phyloP scores from a whole-genome alignment of 2,797 vertebrate genomes.

The Xenops minutus region DNA sequence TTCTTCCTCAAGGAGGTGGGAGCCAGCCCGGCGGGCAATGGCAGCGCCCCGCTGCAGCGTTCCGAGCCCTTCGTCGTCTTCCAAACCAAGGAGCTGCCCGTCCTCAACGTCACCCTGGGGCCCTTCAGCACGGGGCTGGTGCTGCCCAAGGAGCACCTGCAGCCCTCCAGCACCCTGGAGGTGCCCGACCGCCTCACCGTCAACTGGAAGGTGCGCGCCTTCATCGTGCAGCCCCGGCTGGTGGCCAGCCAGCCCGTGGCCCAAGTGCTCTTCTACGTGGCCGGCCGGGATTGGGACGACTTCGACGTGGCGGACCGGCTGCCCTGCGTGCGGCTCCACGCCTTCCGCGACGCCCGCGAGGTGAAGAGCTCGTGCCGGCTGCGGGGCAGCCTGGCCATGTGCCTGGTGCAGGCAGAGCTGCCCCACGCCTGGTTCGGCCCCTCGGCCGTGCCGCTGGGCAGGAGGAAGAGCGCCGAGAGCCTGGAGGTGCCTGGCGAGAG shows the following conservation, averaged over 20 bases:
- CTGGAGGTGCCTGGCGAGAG: constrained; percentile 81
- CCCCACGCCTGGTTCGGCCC: constrained; percentile 92
- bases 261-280: constrained; percentile 96
- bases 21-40: constrained; percentile 61
- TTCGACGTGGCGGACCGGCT: constrained; percentile 88
- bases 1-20: constrained; percentile 91
- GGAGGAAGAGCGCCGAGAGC: constrained; percentile 80
- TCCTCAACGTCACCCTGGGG: constrained; percentile 92
- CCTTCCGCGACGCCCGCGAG: constrained; percentile 90
- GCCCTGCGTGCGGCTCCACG: constrained; percentile 91
- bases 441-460: constrained; percentile 80
- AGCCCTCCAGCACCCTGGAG: constrained; percentile 91
- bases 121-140: constrained; percentile 89
- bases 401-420: constrained; percentile 89
- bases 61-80: constrained; percentile 96
- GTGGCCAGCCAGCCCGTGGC: constrained; percentile 87
- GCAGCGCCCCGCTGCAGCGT: constrained; percentile 84
- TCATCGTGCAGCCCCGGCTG: constrained; percentile 90
- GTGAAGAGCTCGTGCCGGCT: constrained; percentile 92
- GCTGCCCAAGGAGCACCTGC: constrained; percentile 90
- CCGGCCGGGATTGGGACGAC: constrained; percentile 95
- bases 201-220: constrained; percentile 97
- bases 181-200: constrained; percentile 90
- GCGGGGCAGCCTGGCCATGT: constrained; percentile 89
- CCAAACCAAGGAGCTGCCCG: constrained; percentile 93